phyloP scores from a whole-genome alignment of 1,140 invertebrate genomes.

The Aphelinus atriplicis region DNA sequence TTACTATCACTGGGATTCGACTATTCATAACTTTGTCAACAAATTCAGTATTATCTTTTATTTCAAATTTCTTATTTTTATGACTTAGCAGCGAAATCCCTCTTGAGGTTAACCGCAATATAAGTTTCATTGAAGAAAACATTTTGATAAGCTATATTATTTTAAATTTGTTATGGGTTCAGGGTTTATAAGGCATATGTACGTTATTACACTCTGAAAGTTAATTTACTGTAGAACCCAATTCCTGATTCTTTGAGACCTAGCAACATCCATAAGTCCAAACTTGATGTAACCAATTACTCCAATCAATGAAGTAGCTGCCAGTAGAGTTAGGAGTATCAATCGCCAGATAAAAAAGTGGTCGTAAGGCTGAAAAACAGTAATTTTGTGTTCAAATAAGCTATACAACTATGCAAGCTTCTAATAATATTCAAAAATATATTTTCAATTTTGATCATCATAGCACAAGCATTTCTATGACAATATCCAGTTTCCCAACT shows the following conservation, averaged over 20 bases:
- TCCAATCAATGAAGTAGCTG: conserved; percentile 62
- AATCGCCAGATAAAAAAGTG: conserved; percentile 69
- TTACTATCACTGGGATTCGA: conserved; percentile 83
- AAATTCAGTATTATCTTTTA: conserved; percentile 70
- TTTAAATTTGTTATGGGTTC: conserved; percentile 22
- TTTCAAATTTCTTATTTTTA: conserved; percentile 66
- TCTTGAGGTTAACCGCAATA: conserved; percentile 43
- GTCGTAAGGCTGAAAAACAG: conserved; percentile 68
- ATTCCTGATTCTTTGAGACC: conserved; percentile 59
- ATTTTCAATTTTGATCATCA: too few species aligned
- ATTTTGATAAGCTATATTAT: conserved; percentile 44
- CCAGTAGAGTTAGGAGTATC: conserved; percentile 63
- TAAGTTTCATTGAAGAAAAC: conserved; percentile 52
- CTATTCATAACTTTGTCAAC: conserved; percentile 81
- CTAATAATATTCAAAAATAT: too few species aligned
- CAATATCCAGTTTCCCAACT: too few species aligned
- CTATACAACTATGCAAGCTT: too few species aligned
- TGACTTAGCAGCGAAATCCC: conserved; percentile 50
- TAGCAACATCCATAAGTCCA: conserved; percentile 63
- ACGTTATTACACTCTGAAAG: too few species aligned
- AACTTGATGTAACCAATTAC: conserved; percentile 66
- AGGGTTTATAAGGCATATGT: conserved; percentile 2
- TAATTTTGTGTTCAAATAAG: neutral
- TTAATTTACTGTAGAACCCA: conserved; percentile 54
- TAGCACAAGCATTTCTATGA: too few species aligned